Conservation (phyloP, 2,888 invertebrate genomes). For the Xiphydria camelus region DNA sequence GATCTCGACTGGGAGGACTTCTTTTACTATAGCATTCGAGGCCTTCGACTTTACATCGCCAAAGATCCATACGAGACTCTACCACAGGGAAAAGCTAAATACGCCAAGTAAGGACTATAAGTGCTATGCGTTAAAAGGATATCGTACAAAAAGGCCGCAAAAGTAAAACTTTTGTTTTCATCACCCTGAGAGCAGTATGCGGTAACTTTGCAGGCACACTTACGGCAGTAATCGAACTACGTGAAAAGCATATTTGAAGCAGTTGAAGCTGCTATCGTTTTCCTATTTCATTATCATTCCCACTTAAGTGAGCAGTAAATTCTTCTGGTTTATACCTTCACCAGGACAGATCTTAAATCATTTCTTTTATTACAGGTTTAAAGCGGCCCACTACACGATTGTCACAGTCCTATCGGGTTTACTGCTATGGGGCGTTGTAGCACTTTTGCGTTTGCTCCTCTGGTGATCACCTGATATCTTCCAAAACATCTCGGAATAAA, state of each 20-base stretch:
- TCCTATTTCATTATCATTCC: too few species aligned
- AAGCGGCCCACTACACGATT: conserved; percentile 4
- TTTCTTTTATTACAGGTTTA: conserved; percentile 38
- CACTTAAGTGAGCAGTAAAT: too few species aligned
- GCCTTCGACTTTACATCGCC: conserved; percentile 73
- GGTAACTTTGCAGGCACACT: too few species aligned
- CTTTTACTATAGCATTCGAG: conserved; percentile 67
- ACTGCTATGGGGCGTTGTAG: not conserved
- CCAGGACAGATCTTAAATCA: too few species aligned
- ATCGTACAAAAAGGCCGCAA: too few species aligned
- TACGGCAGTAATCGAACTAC: too few species aligned
- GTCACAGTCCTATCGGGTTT: not conserved
- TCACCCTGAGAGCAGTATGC: not conserved
- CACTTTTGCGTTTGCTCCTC: not conserved
- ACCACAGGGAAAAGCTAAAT: conserved; percentile 63
- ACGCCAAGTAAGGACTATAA: conserved; percentile 25
- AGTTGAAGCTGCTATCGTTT: too few species aligned
- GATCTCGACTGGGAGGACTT: conserved; percentile 76
- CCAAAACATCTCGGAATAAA: too few species aligned
- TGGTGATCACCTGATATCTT: too few species aligned
- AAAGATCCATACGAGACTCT: conserved; percentile 76
- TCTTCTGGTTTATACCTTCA: too few species aligned
- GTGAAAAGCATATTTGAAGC: too few species aligned
- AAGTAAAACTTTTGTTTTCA: not conserved
- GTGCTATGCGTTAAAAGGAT: too few species aligned